Conservation (phyloP, 2,113 vertebrate species). For the Herpailurus yagouaroundi region DNA sequence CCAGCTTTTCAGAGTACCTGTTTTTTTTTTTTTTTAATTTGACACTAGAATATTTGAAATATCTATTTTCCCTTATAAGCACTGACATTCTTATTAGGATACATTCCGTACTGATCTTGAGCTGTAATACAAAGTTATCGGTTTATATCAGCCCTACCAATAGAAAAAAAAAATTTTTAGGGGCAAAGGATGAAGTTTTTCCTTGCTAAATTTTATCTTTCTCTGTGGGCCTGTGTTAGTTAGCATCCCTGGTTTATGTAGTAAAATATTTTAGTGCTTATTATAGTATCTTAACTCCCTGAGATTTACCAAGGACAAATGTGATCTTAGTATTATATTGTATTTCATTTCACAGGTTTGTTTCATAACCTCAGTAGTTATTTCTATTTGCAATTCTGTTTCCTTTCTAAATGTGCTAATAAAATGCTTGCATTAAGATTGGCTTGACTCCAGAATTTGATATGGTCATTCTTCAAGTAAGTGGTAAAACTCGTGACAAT, state of each 20-base stretch:
- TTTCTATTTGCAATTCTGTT: slow-evolving; percentile 67
- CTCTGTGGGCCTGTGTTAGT: neutral
- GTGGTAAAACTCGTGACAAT: slow-evolving; percentile 66
- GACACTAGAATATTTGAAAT: slow-evolving; percentile 42
- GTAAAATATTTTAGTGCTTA: slow-evolving; percentile 50
- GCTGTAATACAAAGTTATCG: slow-evolving; percentile 3
- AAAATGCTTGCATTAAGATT: slow-evolving; percentile 70
- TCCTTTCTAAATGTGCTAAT: slow-evolving; percentile 79
- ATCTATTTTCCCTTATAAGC: neutral
- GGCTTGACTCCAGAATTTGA: slow-evolving; percentile 69
- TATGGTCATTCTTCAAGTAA: slow-evolving; percentile 61
- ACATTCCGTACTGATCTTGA: slow-evolving; percentile 1
- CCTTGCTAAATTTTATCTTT: slow-evolving; percentile 33
- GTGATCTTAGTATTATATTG: slow-evolving; percentile 53
- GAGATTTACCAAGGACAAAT: slow-evolving; percentile 67
- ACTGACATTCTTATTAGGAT: neutral
- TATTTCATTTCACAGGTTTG: slow-evolving; percentile 59
- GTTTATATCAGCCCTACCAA: neutral
- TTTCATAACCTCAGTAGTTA: slow-evolving; percentile 63
- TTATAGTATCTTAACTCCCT: slow-evolving; percentile 49
- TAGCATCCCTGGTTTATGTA: slow-evolving; percentile 28
- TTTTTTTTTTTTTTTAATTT: neutral
- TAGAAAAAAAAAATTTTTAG: neutral
- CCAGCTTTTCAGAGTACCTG: slow-evolving; percentile 25
- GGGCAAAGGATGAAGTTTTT: neutral